Evolutionary conservation across 2,797 vertebrate genomes (phyloP).

Genomic region (Enteromius mattozi): DNA sequence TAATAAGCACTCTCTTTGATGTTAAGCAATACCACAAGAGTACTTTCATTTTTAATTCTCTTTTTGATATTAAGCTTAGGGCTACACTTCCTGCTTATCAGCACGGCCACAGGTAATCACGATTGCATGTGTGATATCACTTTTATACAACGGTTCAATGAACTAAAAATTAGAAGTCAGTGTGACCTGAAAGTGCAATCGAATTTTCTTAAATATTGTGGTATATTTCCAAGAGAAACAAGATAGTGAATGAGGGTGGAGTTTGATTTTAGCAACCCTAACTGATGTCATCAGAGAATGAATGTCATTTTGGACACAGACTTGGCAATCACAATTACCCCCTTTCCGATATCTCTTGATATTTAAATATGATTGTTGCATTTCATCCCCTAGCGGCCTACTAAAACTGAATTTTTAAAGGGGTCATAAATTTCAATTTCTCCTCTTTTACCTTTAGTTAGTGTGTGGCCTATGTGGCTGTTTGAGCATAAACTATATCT

Average conservation of each 20-base stretch:
- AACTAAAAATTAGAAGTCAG: background rate
- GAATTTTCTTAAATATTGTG: background rate
- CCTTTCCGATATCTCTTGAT: background rate
- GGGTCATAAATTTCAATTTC: no score
- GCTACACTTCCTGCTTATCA: background rate
- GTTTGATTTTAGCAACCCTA: background rate
- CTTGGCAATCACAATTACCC: background rate
- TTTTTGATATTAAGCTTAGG: background rate
- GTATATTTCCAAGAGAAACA: background rate
- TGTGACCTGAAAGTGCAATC: background rate
- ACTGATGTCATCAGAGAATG: background rate
- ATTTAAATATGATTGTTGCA: background rate
- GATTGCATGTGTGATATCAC: background rate
- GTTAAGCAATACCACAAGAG: background rate
- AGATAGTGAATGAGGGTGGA: background rate
- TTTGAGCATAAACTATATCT: no score
- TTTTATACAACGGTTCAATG: background rate
- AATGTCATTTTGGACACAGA: background rate
- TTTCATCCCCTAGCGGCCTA: background rate
- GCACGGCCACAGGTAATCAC: background rate
- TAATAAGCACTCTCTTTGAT: background rate
- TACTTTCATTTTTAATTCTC: background rate
- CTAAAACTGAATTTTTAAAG: background rate
- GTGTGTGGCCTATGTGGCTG: no score
- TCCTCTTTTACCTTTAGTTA: no score